A percentile compares a stretch with the other conserved stretches of the same genome.
phyloP scores from a whole-genome alignment of 2,113 vertebrate species.

The Crotophaga sulcirostris region DNA sequence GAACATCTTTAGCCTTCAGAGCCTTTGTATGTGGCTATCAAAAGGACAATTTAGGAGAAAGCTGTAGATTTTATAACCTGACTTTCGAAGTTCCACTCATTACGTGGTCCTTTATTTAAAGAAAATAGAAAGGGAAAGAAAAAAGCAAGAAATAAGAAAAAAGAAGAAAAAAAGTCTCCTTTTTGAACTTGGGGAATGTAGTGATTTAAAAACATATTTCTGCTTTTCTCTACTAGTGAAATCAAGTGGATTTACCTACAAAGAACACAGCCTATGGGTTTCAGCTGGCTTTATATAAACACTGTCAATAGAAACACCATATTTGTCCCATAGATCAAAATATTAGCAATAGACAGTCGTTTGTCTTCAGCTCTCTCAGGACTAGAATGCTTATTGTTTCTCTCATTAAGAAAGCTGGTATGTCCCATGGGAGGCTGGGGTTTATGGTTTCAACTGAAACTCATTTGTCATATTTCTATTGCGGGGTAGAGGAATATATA shows the following conservation, averaged over 20 bases:
- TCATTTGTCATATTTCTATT: slow-evolving; percentile 52
- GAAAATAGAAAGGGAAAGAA: not conserved
- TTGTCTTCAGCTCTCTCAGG: slow-evolving; percentile 20
- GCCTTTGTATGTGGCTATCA: not conserved
- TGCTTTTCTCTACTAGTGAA: not conserved
- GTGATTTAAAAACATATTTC: not conserved
- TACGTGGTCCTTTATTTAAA: not conserved
- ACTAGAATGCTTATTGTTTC: slow-evolving; percentile 34
- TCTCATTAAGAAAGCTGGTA: slow-evolving; percentile 25
- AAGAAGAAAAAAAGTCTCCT: accelerated
- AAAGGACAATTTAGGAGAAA: not conserved
- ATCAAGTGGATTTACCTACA: not conserved
- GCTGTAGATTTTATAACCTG: not conserved
- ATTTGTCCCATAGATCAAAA: slow-evolving; percentile 58
- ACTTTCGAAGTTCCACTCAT: not conserved
- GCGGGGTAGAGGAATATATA: slow-evolving; percentile 13
- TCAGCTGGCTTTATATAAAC: not conserved
- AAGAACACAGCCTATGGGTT: not conserved
- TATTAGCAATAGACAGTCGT: slow-evolving; percentile 23
- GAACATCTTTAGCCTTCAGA: not conserved
- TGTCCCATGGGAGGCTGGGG: not conserved
- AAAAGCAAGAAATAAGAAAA: not conserved
- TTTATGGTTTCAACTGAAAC: not conserved
- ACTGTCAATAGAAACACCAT: not conserved
- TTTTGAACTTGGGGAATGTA: not conserved